Percentiles rank a stretch among this genome's conserved stretches.
phyloP scores from a whole-genome alignment of 2,888 invertebrate genomes.

The Choristoneura rosaceana region DNA sequence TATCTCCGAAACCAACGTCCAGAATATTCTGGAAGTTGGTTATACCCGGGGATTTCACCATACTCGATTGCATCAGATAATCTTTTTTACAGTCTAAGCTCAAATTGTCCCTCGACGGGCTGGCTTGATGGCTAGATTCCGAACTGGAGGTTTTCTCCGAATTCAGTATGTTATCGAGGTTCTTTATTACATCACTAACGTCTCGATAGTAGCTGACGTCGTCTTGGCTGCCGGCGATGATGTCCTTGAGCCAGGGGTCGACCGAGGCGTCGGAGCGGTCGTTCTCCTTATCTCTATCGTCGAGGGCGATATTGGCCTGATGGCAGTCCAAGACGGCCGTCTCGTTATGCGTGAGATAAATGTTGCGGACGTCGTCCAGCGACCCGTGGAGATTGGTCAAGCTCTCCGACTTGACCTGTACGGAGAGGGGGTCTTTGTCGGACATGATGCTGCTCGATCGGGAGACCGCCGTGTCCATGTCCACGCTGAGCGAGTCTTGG shows the following conservation, averaged over 20 bases:
- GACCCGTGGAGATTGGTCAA: slow-evolving; percentile 89
- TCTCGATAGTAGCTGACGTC: slow-evolving; percentile 86
- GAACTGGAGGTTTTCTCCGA: slow-evolving; percentile 86
- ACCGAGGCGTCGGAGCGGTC: slow-evolving; percentile 77
- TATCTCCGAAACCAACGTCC: slow-evolving; percentile 64
- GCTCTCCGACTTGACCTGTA: slow-evolving; percentile 82
- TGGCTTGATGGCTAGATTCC: slow-evolving; percentile 85
- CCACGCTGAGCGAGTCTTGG: slow-evolving; percentile 68
- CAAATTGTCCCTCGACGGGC: slow-evolving; percentile 80
- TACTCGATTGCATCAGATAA: slow-evolving; percentile 71
- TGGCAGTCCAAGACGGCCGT: slow-evolving; percentile 73
- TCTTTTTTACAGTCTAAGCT: slow-evolving; percentile 80
- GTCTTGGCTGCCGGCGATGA: slow-evolving; percentile 84
- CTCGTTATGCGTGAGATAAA: slow-evolving; percentile 79
- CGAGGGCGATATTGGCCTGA: slow-evolving; percentile 67
- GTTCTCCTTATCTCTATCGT: slow-evolving; percentile 64
- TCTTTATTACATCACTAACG: slow-evolving; percentile 87
- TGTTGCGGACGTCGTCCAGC: slow-evolving; percentile 85
- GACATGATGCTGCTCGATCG: slow-evolving; percentile 78
- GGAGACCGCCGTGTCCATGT: slow-evolving; percentile 72
- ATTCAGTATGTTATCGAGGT: slow-evolving; percentile 87
- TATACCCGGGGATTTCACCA: slow-evolving; percentile 81
- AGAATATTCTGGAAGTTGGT: slow-evolving; percentile 77
- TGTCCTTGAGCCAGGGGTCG: slow-evolving; percentile 87
- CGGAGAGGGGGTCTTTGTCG: slow-evolving; percentile 71